Evolutionary conservation across 2,888 invertebrate genomes (phyloP).

Genomic region (Gonocerus acuteangulatus): DNA sequence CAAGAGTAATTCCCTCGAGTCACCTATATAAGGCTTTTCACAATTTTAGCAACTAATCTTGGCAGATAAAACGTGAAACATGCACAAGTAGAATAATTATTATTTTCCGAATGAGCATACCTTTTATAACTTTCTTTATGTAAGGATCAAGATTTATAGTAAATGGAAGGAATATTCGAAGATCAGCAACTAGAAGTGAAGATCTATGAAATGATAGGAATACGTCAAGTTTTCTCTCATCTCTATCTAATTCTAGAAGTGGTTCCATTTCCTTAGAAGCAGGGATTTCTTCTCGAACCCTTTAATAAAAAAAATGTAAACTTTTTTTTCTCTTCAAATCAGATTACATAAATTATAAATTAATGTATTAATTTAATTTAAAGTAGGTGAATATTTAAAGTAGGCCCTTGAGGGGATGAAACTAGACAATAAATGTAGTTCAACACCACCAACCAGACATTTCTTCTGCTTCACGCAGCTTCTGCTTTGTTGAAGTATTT

Average conservation of each 20-base stretch:
- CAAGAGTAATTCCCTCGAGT: no score
- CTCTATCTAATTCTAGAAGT: constrained; percentile 83
- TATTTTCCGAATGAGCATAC: constrained; percentile 49
- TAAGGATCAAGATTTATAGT: constrained; percentile 98
- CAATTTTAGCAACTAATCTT: no score
- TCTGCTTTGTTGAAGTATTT: no score
- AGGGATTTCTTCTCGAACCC: constrained; percentile 73
- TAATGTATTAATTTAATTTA: no score
- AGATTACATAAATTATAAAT: neutral
- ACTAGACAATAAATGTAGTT: no score
- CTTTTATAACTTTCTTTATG: constrained; percentile 92
- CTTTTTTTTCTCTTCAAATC: neutral
- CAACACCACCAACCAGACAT: no score
- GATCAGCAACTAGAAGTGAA: constrained; percentile 74
- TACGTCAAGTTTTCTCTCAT: constrained; percentile 89
- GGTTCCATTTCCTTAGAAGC: constrained; percentile 80
- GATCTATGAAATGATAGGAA: constrained; percentile 82
- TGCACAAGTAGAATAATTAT: no score
- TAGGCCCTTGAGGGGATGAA: no score
- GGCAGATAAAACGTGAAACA: no score
- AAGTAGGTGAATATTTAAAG: neutral
- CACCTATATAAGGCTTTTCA: no score
- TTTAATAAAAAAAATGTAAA: constrained; percentile 41
- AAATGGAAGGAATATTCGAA: constrained; percentile 93
- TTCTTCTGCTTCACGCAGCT: no score